These are phyloP conservation scores for Sphyrna mokarran DNA, from an alignment of 2,113 vertebrate genomes.

Conservation along the genomic window DNA sequence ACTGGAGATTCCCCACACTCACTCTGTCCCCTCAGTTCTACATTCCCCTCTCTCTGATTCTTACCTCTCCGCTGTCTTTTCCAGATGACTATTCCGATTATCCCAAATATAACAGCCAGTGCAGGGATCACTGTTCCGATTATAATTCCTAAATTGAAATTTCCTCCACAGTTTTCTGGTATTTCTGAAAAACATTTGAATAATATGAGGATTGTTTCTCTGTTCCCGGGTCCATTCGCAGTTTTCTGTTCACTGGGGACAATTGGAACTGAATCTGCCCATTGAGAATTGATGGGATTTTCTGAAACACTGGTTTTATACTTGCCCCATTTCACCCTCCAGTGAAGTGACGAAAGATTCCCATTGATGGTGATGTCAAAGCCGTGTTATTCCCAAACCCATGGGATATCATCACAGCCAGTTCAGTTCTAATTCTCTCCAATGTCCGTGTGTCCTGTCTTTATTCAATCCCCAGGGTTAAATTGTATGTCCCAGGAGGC, in stretches of 20 bases:
- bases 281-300: too few species aligned
- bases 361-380: not conserved
- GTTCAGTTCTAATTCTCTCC: too few species aligned
- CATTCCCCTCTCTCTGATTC: not conserved
- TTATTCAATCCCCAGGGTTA: too few species aligned
- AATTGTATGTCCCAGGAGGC: not conserved
- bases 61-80: not conserved
- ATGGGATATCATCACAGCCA: not conserved
- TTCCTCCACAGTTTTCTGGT: not conserved
- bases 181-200: not conserved
- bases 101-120: not conserved
- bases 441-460: too few species aligned
- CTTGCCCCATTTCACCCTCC: not conserved
- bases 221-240: not conserved
- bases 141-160: not conserved
- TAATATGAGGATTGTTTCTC: not conserved
- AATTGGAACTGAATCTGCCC: not conserved
- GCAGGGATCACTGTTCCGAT: not conserved
- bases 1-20: not conserved
- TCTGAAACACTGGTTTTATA: not conserved
- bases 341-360: not conserved
- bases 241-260: not conserved
- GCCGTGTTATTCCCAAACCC: not conserved
- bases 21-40: not conserved
- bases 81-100: not conserved